Base-by-base conservation (phyloP, 2,113 vertebrate genomes). In the Rhinoptilus africanus region DNA sequence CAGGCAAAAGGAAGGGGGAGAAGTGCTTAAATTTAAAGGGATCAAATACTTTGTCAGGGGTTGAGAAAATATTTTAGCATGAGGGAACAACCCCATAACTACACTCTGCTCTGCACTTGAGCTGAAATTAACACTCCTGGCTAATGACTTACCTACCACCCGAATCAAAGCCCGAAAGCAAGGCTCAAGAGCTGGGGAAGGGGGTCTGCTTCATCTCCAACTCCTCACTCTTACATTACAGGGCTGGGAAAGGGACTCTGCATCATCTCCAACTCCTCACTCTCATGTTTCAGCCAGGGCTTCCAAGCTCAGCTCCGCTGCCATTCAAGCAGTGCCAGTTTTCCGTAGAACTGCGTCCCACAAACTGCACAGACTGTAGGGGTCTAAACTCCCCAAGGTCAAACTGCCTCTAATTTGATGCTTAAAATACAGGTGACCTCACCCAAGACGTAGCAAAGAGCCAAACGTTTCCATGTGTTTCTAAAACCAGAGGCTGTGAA, bases 21-120 rank as follows among this genome's bases (percentile, higher is more conserved):
- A 71, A 71, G 47, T 62, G 43, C 14, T 95, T 85, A 57, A 78
- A 88, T 54, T 87, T 68, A 69, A 93, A 93, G 63, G 75, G 75
- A 93, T 88, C 67, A 85, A 94, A 69, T 39, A 41, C 82, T 90
- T 94, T 85, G 62, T 79, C 74, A 73, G 62, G 32, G 41, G 53
- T 5, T 75, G 57, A 92, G 74, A 89, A 96, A 94, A 57, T 80
- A 67, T 45, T 89, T 92, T 37, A 87, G 53, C 71, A 64, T 0
- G 2, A 79, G 89, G 53, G 62, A 93, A 82, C 39, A 93, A 60
- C 19, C 27, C 77, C 66, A 1, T 19, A 88, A 82, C 73, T 57
- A 48, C 50, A 45, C 1, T 32, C 30, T 32, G 71, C 77, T 89
- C 73, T 56, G 57, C 77, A 71, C 87, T 60, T 95, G 87, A 95